A percentile compares a stretch with the other conserved stretches of the same genome.
These are phyloP conservation scores for Callaeas wilsoni DNA, from an alignment of 2,113 vertebrate species.

Conservation along the genomic window DNA sequence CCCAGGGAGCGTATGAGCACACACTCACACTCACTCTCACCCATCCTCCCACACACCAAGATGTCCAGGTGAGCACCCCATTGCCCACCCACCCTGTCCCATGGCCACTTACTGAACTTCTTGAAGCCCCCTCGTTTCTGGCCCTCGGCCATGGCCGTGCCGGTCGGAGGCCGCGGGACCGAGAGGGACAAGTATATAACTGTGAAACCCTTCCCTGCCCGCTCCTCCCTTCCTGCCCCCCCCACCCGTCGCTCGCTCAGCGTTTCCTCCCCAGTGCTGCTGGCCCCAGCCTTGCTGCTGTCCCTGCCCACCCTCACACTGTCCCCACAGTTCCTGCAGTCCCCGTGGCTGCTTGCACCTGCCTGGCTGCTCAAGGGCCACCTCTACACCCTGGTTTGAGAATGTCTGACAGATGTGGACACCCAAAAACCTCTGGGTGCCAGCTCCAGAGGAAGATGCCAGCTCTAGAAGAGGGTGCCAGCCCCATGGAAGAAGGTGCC, in stretches of 20 bases:
- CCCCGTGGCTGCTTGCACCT: rapidly evolving
- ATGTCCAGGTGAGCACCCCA: not conserved
- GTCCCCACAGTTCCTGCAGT: not conserved
- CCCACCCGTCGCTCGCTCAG: not conserved
- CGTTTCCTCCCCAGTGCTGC: slow-evolving; percentile 64
- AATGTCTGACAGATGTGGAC: not conserved
- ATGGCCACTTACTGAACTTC: slow-evolving; percentile 73
- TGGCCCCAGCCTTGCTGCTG: not conserved
- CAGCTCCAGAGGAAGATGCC: not conserved
- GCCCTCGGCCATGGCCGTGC: slow-evolving; percentile 48
- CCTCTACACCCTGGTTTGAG: rapidly evolving
- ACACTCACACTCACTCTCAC: not conserved
- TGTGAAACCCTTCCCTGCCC: not conserved
- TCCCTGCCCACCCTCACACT: not conserved
- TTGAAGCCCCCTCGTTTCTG: slow-evolving; percentile 64
- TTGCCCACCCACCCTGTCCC: not conserved
- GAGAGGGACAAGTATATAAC: not conserved
- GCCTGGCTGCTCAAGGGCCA: not conserved
- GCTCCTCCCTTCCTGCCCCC: slow-evolving; percentile 42
- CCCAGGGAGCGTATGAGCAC: rapidly evolving
- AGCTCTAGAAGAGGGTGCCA: not conserved
- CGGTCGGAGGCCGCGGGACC: not conserved
- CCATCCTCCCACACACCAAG: rapidly evolving
- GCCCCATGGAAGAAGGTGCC: not conserved
- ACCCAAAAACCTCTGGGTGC: not conserved